A percentile compares a stretch with the other conserved stretches of the same genome.
These are phyloP conservation scores for Acleris laterana DNA, from an alignment of 2,888 invertebrate genomes.

Conservation along the genomic window DNA sequence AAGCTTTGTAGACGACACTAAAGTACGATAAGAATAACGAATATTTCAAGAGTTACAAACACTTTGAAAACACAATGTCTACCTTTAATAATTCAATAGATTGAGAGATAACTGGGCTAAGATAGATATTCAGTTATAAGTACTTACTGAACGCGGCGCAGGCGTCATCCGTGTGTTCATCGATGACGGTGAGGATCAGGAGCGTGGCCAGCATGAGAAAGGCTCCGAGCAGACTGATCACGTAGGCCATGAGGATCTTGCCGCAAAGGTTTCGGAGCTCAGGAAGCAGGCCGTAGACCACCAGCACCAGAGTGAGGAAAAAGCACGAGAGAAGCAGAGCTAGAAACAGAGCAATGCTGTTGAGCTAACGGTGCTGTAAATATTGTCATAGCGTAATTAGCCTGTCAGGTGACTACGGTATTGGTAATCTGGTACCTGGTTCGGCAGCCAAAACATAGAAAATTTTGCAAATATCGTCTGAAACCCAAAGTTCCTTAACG, in stretches of 20 bases:
- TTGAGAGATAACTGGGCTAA: no score
- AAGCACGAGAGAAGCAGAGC: constrained; percentile 55
- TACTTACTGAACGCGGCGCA: constrained; percentile 56
- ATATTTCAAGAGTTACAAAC: no score
- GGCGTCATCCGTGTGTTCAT: background rate
- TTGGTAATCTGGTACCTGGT: no score
- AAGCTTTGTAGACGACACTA: no score
- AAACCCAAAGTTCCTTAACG: no score
- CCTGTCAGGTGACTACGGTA: no score
- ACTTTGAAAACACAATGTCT: no score
- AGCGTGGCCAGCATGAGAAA: constrained; percentile 55
- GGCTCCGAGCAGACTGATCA: constrained; percentile 54
- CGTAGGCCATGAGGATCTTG: constrained; percentile 62
- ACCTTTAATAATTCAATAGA: no score
- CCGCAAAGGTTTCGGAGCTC: constrained; percentile 62
- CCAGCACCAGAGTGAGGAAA: constrained; percentile 56
- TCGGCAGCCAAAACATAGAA: no score
- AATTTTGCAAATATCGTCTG: no score
- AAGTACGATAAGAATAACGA: no score
- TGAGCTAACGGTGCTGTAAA: background rate
- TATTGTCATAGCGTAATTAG: background rate
- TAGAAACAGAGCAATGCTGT: constrained; percentile 42
- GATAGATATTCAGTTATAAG: background rate
- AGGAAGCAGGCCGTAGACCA: constrained; percentile 57
- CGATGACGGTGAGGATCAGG: constrained; percentile 42